phyloP scores from a whole-genome alignment of 2,888 invertebrate genomes.

The Myopa tessellatipennis region DNA sequence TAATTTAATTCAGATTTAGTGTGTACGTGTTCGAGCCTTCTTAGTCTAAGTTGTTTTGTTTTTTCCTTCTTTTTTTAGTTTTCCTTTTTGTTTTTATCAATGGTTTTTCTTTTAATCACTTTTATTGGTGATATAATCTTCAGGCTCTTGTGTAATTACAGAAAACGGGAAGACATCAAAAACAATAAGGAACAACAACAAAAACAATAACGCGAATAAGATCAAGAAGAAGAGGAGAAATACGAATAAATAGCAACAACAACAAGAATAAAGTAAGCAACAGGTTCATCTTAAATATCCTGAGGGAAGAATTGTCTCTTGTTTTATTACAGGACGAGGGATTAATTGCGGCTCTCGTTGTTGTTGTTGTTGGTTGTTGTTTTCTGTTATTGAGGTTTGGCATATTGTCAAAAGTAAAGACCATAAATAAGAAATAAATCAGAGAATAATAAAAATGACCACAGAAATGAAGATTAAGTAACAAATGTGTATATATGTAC shows the following conservation, averaged over 20 bases:
- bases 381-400: no score
- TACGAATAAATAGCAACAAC: neutral
- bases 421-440: no score
- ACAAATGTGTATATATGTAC: no score
- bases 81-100: neutral
- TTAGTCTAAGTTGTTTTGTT: neutral
- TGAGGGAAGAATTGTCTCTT: no score
- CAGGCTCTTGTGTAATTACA: constrained; percentile 19
- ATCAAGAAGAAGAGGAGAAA: neutral
- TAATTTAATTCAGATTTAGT: constrained; percentile 28
- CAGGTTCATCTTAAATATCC: no score
- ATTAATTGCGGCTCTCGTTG: no score
- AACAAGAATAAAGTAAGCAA: no score
- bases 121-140: neutral
- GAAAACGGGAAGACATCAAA: neutral
- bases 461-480: no score
- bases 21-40: constrained; percentile 2
- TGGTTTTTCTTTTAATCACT: neutral
- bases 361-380: neutral
- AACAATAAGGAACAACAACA: neutral
- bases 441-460: no score
- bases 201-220: neutral
- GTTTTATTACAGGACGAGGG: no score
- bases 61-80: neutral
- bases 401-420: no score